phyloP scores from a whole-genome alignment of 2,797 vertebrate species.

The Anguilla obscura region DNA sequence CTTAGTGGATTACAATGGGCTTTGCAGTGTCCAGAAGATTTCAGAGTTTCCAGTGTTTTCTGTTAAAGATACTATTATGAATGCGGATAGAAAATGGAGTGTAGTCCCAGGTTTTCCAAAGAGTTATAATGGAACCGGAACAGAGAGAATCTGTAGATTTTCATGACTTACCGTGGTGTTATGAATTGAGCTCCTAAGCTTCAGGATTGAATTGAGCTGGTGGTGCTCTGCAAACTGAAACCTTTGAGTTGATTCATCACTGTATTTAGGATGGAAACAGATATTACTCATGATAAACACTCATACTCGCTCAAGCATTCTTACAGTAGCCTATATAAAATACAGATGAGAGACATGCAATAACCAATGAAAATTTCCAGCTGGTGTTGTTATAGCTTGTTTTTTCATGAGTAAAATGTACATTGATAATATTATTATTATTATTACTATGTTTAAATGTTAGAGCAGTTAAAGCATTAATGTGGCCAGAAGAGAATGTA shows the following conservation, averaged over 20 bases:
- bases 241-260: background rate
- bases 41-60: conserved; percentile 6
- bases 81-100: background rate
- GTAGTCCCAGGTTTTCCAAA: conserved; percentile 13
- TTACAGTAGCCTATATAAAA: background rate
- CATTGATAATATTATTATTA: background rate
- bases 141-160: conserved; percentile 20
- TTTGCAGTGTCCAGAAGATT: conserved; percentile 19
- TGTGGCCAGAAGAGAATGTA: background rate
- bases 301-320: conserved; percentile 20
- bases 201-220: background rate
- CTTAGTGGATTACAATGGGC: conserved; percentile 14
- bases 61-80: conserved; percentile 20
- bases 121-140: conserved; percentile 18
- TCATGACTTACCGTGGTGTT: conserved; percentile 11
- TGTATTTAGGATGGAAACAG: conserved; percentile 25
- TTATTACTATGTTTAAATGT: background rate
- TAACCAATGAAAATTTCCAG: background rate
- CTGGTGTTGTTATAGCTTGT: background rate
- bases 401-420: background rate
- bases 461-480: background rate
- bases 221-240: background rate
- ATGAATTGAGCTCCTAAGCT: conserved; percentile 22
- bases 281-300: conserved; percentile 5
- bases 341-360: background rate